A percentile compares a stretch with the other conserved stretches of the same genome.
phyloP scores from a whole-genome alignment of 2,113 vertebrate species.

The Sceloporus undulatus region DNA sequence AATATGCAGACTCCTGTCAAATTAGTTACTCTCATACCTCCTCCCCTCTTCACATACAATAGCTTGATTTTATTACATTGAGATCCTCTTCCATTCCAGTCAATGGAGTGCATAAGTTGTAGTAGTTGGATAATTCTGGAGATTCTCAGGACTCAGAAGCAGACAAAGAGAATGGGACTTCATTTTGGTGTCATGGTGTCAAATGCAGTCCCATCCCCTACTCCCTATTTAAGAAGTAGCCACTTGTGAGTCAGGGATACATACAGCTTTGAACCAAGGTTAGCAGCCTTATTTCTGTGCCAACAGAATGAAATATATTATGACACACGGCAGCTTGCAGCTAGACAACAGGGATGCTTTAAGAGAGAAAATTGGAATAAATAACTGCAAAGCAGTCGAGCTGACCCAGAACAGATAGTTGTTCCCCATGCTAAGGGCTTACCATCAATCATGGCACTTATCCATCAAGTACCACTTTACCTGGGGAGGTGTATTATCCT shows the following conservation, averaged over 20 bases:
- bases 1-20: neutral
- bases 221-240: neutral
- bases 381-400: neutral
- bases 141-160: neutral
- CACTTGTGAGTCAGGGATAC: neutral
- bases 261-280: fast-evolving
- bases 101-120: neutral
- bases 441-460: neutral
- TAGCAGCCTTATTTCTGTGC: neutral
- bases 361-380: constrained; percentile 30
- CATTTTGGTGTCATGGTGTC: neutral
- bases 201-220: no score
- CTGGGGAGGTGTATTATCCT: neutral
- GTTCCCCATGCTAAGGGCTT: constrained; percentile 3
- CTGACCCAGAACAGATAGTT: constrained; percentile 22
- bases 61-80: neutral
- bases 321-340: constrained; percentile 19
- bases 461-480: neutral
- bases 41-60: no score
- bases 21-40: neutral
- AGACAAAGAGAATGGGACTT: neutral
- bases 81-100: neutral
- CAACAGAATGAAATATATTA: neutral
- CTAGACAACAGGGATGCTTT: neutral
- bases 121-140: neutral